Evolutionary conservation across 1,140 invertebrate species (phyloP).

Genomic region (Stenopsyche tienmushanensis): DNA sequence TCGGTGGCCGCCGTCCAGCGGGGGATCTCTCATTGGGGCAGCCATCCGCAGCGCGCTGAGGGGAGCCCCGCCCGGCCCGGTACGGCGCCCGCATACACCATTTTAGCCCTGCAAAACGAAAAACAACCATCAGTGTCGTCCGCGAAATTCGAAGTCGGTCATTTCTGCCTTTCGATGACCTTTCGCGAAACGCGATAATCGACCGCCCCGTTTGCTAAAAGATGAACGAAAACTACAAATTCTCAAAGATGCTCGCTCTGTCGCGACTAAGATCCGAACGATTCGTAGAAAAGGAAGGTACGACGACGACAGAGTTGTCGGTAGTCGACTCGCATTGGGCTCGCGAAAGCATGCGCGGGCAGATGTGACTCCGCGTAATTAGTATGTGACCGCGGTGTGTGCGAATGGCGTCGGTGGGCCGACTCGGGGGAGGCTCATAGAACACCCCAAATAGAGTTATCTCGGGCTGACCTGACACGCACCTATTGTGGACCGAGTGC

Average conservation of each 20-base stretch:
- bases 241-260: too few relatives aligned
- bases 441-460: too few relatives aligned
- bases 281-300: too few relatives aligned
- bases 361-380: constrained; percentile 11
- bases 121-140: neutral
- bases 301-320: too few relatives aligned
- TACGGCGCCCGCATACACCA: constrained; percentile 43
- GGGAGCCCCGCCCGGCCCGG: constrained; percentile 49
- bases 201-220: neutral
- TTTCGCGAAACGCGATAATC: too few relatives aligned
- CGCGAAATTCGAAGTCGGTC: neutral
- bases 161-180: too few relatives aligned
- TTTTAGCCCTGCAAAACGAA: constrained; percentile 39
- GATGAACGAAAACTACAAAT: neutral
- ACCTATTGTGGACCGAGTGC: too few relatives aligned
- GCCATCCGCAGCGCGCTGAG: constrained; percentile 56
- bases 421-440: too few relatives aligned
- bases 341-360: neutral
- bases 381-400: constrained; percentile 10
- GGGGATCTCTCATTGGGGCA: constrained; percentile 62
- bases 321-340: too few relatives aligned
- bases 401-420: neutral
- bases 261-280: too few relatives aligned
- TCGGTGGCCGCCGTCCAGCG: constrained; percentile 58
- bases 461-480: too few relatives aligned